Base-by-base conservation (phyloP, 2,113 vertebrate species). In the Atherinomorus stipes region DNA sequence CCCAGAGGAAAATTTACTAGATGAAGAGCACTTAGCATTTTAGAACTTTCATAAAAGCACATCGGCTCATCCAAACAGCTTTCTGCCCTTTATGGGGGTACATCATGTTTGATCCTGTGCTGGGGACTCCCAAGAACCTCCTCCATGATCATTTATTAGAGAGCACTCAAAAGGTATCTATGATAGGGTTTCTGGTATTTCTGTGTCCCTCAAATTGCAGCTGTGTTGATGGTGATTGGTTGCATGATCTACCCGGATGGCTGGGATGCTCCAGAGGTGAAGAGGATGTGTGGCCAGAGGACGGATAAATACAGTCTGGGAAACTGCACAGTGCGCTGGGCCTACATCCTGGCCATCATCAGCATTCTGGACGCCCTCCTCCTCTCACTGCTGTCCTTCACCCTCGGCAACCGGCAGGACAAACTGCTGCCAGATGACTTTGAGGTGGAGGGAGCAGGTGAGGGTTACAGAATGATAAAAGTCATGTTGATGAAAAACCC, bases 211-310 rank as follows among this genome's bases (percentile, higher is more conserved):
- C 65, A 70, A 40, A 11, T 69, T 16, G 1, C 88, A 98, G 98
- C 95, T 0, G 94, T 88, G 0, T 93, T 97, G 83, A 92, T 99
- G 82, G 94, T 94, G 90, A 96, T 98, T 16, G 98, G 98, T 42
- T 99, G 98, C 85, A 90, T 99, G 89, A 98, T 99, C 89, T 99
- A 99, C 85, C 98, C 98, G 0, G 98, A 99, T 0, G 98, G 97
- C 11, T 99, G 98, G 98, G 97, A 99, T 79, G 93, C 98, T 0
- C 85, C 81, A 0, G 96, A 97, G 89, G 98, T 99, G 78, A 94
- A 88, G 78, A 83, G 94, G 19, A 94, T 99, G 96, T 99, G 98
- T 0, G 98, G 98, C 26, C 95, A 97, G 88, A 93, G 88, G 80
- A 96, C 98, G 0, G 96, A 95, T 83, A 99, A 99, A 71, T 99